A percentile compares a stretch with the other conserved stretches of the same genome.
Conservation (phyloP, 2,113 vertebrate genomes). For the Scolopax mira region DNA sequence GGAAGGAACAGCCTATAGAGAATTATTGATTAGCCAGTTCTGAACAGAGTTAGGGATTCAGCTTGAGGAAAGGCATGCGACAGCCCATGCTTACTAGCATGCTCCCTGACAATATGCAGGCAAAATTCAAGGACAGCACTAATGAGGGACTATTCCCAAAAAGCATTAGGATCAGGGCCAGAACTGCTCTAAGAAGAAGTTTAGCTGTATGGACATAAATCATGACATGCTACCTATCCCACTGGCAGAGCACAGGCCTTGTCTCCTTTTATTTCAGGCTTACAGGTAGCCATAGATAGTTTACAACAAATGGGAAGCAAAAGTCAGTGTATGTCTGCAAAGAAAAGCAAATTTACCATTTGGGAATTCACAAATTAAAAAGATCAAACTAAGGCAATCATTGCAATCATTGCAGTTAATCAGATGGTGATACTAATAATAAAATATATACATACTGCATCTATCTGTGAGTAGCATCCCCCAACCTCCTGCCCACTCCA, state of each 20-base stretch:
- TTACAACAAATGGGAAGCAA: not conserved
- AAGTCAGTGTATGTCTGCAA: not conserved
- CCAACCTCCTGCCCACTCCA: accelerated
- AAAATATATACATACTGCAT: not conserved
- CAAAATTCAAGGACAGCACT: not conserved
- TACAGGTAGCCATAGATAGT: not conserved
- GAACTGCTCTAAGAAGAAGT: not conserved
- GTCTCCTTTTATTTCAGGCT: not conserved
- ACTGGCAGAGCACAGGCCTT: not conserved
- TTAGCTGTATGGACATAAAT: not conserved
- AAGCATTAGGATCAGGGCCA: not conserved
- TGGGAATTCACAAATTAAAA: not conserved
- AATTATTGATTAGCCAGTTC: not conserved
- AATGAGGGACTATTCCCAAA: not conserved
- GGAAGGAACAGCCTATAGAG: not conserved
- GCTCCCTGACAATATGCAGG: not conserved
- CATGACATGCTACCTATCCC: not conserved
- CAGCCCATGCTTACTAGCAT: not conserved
- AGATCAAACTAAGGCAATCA: not conserved
- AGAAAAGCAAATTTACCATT: not conserved
- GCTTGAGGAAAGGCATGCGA: not conserved
- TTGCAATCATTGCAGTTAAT: not conserved
- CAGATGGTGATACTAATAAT: not conserved
- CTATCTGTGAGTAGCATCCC: not conserved
- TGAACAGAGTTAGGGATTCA: not conserved